Conservation (phyloP, 2,113 vertebrate species). For the Dendrocopos noguchii region DNA sequence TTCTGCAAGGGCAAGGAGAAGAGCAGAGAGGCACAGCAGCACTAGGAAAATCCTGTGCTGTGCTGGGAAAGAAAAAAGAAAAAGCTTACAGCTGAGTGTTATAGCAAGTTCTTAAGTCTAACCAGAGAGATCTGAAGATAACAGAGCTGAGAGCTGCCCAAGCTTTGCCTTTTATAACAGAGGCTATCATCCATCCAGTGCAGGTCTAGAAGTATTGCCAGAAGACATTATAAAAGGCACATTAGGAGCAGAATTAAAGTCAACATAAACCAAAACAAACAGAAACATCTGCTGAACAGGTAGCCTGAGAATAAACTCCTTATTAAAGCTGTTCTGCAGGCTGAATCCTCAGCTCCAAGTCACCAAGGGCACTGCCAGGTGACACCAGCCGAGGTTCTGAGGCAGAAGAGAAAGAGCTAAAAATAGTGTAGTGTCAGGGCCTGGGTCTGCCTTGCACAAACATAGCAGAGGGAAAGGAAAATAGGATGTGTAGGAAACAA, state of each 20-base stretch:
- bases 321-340: not conserved
- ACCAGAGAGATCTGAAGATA: slow-evolving; percentile 28
- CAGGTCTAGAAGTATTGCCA: slow-evolving; percentile 25
- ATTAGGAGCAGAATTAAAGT: slow-evolving; percentile 46
- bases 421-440: not conserved
- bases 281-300: slow-evolving; percentile 57
- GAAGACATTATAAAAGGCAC: slow-evolving; percentile 44
- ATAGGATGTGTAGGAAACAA: not conserved
- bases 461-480: not conserved
- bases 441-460: not conserved
- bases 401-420: not conserved
- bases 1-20: not conserved
- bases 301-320: slow-evolving; percentile 42
- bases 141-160: not conserved
- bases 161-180: not conserved
- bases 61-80: slow-evolving; percentile 8
- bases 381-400: not conserved
- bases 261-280: slow-evolving; percentile 31
- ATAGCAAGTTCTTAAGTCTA: not conserved
- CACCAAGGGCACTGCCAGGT: not conserved
- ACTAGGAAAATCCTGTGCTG: not conserved
- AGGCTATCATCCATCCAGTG: not conserved
- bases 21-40: not conserved
- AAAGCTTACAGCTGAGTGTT: not conserved
- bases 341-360: not conserved